Conservation (phyloP, 2,113 vertebrate species). For the Pterophyllum scalare region DNA sequence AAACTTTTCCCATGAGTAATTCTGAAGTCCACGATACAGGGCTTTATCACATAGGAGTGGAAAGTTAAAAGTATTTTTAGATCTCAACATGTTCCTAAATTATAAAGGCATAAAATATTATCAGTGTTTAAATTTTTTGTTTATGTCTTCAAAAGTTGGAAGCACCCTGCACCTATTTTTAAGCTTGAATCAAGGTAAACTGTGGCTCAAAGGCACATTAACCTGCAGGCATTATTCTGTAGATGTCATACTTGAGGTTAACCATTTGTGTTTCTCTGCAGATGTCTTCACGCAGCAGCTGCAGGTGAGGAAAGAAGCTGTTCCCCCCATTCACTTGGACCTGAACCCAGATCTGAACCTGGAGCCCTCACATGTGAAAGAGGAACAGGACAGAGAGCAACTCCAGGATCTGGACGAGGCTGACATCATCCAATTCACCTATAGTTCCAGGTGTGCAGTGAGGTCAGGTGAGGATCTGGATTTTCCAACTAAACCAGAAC, state of each 20-base stretch:
- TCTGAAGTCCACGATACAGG: background rate
- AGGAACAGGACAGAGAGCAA: background rate
- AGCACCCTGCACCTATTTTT: background rate
- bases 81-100: no score
- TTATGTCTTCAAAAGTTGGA: background rate
- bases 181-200: background rate
- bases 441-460: background rate
- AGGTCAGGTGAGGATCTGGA: background rate
- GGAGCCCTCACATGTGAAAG: background rate
- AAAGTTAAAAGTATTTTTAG: no score
- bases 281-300: slow-evolving; percentile 7
- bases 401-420: background rate
- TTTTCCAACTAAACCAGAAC: background rate
- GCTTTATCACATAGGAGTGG: no score
- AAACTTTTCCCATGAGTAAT: background rate
- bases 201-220: no score
- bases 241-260: background rate
- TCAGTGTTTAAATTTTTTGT: no score
- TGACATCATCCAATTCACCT: slow-evolving; percentile 31
- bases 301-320: background rate
- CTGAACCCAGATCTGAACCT: background rate
- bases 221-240: no score
- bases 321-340: background rate
- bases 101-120: no score
- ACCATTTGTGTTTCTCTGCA: background rate